Conservation (phyloP, 2,888 invertebrate genomes). For the Noctua comes region DNA sequence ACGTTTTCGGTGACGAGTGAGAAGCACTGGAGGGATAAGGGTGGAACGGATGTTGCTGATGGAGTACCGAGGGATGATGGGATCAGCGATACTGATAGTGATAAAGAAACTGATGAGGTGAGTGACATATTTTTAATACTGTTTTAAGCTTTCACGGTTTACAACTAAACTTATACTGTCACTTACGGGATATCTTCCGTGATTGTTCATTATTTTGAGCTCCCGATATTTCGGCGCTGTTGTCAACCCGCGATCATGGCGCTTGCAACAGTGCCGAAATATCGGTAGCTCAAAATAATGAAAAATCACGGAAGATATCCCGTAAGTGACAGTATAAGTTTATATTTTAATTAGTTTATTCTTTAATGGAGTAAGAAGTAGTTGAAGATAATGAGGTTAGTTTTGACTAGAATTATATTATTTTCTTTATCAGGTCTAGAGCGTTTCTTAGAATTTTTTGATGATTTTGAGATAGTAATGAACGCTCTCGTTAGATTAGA, state of each 20-base stretch:
- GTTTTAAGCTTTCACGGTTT: too few relatives aligned
- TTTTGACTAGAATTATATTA: background rate
- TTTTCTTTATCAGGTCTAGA: background rate
- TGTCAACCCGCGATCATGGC: too few relatives aligned
- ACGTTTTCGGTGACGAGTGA: conserved; percentile 85
- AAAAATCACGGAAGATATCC: too few relatives aligned
- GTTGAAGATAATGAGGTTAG: background rate
- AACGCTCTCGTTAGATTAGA: background rate
- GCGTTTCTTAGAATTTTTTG: background rate
- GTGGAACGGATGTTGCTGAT: conserved; percentile 86
- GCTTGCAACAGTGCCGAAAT: too few relatives aligned
- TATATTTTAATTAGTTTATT: too few relatives aligned
- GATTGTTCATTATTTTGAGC: too few relatives aligned
- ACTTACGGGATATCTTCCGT: too few relatives aligned
- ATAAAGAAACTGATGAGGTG: conserved; percentile 81
- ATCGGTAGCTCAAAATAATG: too few relatives aligned
- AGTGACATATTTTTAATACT: conserved; percentile 56
- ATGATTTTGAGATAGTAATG: background rate
- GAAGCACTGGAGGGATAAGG: conserved; percentile 88
- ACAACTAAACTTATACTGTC: too few relatives aligned
- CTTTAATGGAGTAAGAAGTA: background rate
- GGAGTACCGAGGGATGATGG: conserved; percentile 68
- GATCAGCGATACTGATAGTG: conserved; percentile 42
- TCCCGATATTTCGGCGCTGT: too few relatives aligned
- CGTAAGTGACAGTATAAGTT: too few relatives aligned